Conservation (phyloP, 1,140 invertebrate genomes). For the Muscidifurax raptorellus region DNA sequence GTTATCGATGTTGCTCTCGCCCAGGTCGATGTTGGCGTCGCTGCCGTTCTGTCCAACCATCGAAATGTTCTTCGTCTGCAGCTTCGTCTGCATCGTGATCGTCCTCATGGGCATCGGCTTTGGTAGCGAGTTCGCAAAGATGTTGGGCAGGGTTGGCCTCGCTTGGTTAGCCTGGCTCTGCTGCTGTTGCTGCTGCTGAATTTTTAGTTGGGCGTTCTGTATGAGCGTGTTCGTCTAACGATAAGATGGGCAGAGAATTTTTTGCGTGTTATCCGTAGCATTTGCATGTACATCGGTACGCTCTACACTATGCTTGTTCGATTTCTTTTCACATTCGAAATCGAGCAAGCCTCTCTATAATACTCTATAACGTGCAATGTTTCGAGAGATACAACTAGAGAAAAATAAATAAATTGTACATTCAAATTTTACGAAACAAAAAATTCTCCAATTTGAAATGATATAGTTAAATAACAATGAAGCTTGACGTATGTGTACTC, state of each 20-base stretch:
- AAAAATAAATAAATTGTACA: neutral
- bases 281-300: neutral
- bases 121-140: conserved; percentile 67
- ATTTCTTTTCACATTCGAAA: too few relatives aligned
- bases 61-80: conserved; percentile 61
- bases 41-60: conserved; percentile 72
- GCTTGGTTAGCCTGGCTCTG: conserved; percentile 62
- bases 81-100: conserved; percentile 59
- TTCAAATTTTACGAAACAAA: neutral
- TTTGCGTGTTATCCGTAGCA: neutral
- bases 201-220: conserved; percentile 15
- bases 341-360: too few relatives aligned
- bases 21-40: conserved; percentile 65
- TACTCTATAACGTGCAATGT: neutral
- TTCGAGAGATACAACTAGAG: neutral
- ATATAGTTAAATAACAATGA: neutral
- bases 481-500: neutral
- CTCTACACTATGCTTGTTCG: neutral
- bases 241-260: neutral
- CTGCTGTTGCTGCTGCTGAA: conserved; percentile 10
- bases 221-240: neutral
- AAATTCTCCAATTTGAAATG: neutral
- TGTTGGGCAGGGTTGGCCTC: conserved; percentile 66
- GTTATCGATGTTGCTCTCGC: conserved; percentile 77
- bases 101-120: conserved; percentile 34